phyloP scores from a whole-genome alignment of 1,140 invertebrate genomes.

The Cepaea nemoralis region DNA sequence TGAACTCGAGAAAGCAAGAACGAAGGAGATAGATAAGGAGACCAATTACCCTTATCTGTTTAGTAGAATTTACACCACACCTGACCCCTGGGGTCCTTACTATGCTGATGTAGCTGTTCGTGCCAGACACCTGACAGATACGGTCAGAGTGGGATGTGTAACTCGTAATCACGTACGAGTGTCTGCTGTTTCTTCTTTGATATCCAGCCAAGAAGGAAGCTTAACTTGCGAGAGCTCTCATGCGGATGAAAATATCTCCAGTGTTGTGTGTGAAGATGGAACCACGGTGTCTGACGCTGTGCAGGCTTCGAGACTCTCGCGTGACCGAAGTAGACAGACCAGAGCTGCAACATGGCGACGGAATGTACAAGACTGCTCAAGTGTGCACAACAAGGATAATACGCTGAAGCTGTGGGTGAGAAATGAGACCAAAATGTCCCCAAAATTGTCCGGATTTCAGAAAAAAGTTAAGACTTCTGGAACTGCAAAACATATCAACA shows the following conservation, averaged over 20 bases:
- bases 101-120: neutral
- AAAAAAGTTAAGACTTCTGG: too few relatives aligned
- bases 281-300: neutral
- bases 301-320: neutral
- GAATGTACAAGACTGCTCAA: neutral
- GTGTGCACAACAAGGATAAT: neutral
- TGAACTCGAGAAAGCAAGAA: neutral
- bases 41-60: neutral
- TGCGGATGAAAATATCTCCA: neutral
- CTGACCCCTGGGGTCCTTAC: neutral
- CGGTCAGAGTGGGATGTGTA: neutral
- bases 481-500: neutral
- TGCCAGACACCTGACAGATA: neutral
- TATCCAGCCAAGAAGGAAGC: neutral
- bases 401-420: neutral
- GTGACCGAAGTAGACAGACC: neutral
- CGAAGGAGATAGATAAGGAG: neutral
- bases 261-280: neutral
- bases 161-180: neutral
- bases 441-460: neutral
- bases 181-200: neutral
- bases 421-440: neutral
- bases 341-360: neutral
- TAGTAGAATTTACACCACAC: neutral
- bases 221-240: neutral